Conservation (phyloP, 2,888 invertebrate species). For the Thecocarcelia acutangulata region DNA sequence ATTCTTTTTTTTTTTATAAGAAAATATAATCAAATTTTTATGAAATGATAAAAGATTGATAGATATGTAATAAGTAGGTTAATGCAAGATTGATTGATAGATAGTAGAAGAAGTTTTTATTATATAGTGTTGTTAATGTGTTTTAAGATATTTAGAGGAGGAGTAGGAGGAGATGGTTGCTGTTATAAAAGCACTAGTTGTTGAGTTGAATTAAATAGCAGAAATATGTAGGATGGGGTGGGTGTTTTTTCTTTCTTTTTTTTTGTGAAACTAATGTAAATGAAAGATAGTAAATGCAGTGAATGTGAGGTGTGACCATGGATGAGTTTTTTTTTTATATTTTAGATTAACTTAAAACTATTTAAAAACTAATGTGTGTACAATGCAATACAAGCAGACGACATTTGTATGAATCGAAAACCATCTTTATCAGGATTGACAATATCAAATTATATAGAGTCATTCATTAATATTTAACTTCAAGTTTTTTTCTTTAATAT, state of each 20-base stretch:
- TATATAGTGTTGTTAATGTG: background rate
- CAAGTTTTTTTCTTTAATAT: background rate
- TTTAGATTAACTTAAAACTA: constrained; percentile 51
- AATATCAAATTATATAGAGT: constrained; percentile 28
- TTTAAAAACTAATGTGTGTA: constrained; percentile 43
- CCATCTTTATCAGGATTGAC: constrained; percentile 32
- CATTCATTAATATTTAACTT: too few species aligned
- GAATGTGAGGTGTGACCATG: constrained; percentile 46
- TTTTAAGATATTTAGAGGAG: constrained; percentile 25
- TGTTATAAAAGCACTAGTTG: constrained; percentile 21
- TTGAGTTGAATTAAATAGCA: constrained; percentile 24
- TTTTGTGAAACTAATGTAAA: constrained; percentile 25
- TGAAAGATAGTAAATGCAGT: constrained; percentile 37
- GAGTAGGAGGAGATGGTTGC: constrained; percentile 1
- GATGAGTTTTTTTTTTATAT: background rate
- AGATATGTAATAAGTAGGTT: constrained; percentile 2
- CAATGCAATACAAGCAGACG: constrained; percentile 64
- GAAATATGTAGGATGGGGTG: constrained; percentile 25
- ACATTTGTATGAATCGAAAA: constrained; percentile 52
- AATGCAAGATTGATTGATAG: background rate
- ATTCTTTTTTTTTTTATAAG: background rate
- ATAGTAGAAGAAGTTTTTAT: constrained; percentile 26
- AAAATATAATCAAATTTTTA: constrained; percentile 34
- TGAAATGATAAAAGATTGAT: constrained; percentile 38
- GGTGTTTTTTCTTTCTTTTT: background rate